Conservation (phyloP, 2,797 vertebrate genomes). For the Sphaeramia orbicularis region DNA sequence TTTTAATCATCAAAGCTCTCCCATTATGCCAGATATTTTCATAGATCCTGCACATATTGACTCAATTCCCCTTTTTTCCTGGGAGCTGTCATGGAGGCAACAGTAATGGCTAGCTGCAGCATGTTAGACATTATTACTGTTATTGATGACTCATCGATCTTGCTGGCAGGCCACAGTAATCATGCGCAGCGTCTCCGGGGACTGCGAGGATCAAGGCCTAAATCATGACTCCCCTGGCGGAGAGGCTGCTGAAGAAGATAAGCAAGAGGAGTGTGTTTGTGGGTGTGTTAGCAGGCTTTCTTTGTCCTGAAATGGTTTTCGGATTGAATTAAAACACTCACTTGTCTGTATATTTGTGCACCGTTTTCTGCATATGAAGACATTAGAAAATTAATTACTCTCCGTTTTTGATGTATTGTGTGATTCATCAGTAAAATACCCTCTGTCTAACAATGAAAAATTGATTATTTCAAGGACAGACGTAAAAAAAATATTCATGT, state of each 20-base stretch:
- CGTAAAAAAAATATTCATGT: too few relatives aligned
- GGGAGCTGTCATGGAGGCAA: slow-evolving; percentile 47
- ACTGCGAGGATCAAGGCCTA: slow-evolving; percentile 56
- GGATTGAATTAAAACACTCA: slow-evolving; percentile 37
- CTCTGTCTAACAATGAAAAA: slow-evolving; percentile 42
- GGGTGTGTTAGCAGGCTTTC: slow-evolving; percentile 11
- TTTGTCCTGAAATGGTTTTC: slow-evolving; percentile 28
- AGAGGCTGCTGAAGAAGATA: slow-evolving; percentile 54
- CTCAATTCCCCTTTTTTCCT: slow-evolving; percentile 47
- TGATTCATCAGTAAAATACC: slow-evolving; percentile 29
- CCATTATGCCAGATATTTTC: slow-evolving; percentile 41
- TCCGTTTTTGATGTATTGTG: slow-evolving; percentile 3
- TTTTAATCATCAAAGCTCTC: slow-evolving; percentile 66
- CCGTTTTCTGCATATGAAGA: slow-evolving; percentile 9
- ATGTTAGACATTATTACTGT: slow-evolving; percentile 72
- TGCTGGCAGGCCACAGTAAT: slow-evolving; percentile 62
- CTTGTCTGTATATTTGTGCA: slow-evolving; percentile 14
- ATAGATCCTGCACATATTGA: slow-evolving; percentile 54
- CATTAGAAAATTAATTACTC: slow-evolving; percentile 23
- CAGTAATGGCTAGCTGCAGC: slow-evolving; percentile 53
- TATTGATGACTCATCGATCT: slow-evolving; percentile 78
- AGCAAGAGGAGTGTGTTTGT: slow-evolving; percentile 6
- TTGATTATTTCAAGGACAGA: slow-evolving; percentile 57
- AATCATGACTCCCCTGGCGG: slow-evolving; percentile 56
- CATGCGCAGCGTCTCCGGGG: slow-evolving; percentile 57